phyloP scores from a whole-genome alignment of 2,113 vertebrate species.

The Martes martes region DNA sequence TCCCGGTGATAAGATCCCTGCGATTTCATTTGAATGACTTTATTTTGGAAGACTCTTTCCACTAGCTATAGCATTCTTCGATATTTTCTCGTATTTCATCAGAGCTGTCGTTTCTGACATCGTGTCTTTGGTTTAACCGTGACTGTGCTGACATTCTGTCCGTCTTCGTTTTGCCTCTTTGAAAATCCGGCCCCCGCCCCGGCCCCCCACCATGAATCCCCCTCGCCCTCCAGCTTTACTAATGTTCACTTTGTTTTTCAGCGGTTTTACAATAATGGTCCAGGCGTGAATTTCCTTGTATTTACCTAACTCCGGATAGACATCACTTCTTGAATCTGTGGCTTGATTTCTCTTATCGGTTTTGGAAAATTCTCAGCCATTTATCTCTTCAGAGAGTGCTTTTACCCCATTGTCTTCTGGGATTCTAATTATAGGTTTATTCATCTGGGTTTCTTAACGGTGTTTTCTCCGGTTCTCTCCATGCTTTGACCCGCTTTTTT shows the following conservation, averaged over 20 bases:
- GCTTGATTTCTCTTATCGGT: neutral
- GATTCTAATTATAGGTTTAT: neutral
- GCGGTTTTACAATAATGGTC: neutral
- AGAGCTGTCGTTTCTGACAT: neutral
- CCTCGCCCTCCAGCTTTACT: neutral
- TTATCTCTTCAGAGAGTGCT: neutral
- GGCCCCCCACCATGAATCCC: fast-evolving
- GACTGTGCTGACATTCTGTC: neutral
- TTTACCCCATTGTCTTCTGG: neutral
- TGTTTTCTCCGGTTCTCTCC: neutral
- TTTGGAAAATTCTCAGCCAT: neutral
- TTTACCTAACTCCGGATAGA: neutral
- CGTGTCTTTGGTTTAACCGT: neutral
- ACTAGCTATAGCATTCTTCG: neutral
- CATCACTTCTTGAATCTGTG: neutral
- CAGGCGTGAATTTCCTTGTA: neutral
- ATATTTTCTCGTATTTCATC: neutral
- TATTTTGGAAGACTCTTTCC: neutral
- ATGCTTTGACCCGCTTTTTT: neutral
- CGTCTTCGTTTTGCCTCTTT: neutral
- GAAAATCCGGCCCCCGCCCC: neutral
- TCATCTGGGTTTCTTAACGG: neutral
- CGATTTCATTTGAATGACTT: neutral
- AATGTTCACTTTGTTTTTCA: neutral
- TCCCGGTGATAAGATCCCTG: neutral